phyloP scores from a whole-genome alignment of 2,797 vertebrate species.

The Darevskia mixta region DNA sequence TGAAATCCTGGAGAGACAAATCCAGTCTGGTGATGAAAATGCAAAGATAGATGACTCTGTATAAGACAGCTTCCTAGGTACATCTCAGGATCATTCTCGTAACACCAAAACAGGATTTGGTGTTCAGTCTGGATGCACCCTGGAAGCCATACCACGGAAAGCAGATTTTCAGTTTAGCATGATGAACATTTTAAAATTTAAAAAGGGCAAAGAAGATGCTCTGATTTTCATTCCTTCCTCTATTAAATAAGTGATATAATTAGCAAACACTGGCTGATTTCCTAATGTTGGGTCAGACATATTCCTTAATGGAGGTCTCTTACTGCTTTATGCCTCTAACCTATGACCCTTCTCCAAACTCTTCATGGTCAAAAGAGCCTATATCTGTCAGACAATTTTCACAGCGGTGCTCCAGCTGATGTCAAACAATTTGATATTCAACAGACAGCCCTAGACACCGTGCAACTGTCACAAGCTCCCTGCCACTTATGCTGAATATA shows the following conservation, averaged over 20 bases:
- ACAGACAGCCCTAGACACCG: neutral
- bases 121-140: neutral
- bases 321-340: neutral
- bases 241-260: neutral
- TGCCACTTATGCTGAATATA: neutral
- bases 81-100: neutral
- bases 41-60: too few species aligned
- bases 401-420: neutral
- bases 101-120: neutral
- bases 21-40: too few species aligned
- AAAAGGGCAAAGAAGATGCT: fast-evolving
- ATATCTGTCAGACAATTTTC: neutral
- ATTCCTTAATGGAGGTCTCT: neutral
- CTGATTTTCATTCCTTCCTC: neutral
- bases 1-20: too few species aligned
- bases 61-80: too few species aligned
- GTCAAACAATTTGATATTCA: constrained; percentile 5
- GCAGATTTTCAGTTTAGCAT: neutral
- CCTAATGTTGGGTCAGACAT: neutral
- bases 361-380: neutral
- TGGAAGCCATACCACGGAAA: neutral
- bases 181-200: neutral
- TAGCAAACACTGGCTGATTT: neutral
- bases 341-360: neutral
- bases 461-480: neutral